A percentile compares a stretch with the other conserved stretches of the same genome.
Conservation (phyloP, 2,797 vertebrate species). For the Gallinago nigripennis region DNA sequence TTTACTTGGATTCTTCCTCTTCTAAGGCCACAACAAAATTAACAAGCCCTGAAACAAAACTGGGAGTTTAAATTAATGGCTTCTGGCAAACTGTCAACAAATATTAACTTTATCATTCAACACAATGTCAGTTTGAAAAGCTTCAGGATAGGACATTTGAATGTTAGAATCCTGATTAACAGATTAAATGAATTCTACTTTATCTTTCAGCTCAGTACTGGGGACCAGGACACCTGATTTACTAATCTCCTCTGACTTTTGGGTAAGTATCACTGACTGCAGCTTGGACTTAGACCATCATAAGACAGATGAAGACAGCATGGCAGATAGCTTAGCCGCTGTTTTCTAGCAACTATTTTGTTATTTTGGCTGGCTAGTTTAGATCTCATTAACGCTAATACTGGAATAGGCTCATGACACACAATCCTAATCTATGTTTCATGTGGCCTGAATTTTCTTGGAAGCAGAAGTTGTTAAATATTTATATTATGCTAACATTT, state of each 20-base stretch:
- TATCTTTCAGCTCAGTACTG: conserved; percentile 40
- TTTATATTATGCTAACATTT: conserved; percentile 38
- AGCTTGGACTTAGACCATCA: conserved; percentile 1
- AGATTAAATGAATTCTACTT: conserved; percentile 67
- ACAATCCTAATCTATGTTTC: conserved; percentile 46
- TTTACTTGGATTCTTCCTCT: conserved; percentile 45
- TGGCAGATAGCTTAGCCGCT: conserved; percentile 27
- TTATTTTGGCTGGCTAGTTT: conserved; percentile 36
- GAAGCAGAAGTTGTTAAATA: conserved; percentile 40
- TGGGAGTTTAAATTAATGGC: conserved; percentile 66
- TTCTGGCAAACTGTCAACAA: conserved; percentile 77
- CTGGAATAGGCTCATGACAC: background rate
- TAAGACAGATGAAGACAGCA: conserved; percentile 9
- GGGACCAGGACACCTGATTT: conserved; percentile 15
- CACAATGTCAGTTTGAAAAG: conserved; percentile 61
- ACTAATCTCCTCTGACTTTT: conserved; percentile 58
- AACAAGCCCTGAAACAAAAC: conserved; percentile 70
- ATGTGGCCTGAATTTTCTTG: conserved; percentile 26
- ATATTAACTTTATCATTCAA: conserved; percentile 73
- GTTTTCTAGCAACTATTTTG: conserved; percentile 46
- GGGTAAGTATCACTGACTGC: conserved; percentile 27
- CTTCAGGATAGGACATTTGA: conserved; percentile 62
- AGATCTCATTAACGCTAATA: conserved; percentile 50
- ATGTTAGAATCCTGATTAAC: conserved; percentile 70
- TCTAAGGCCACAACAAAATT: conserved; percentile 69